A percentile compares a stretch with the other conserved stretches of the same genome.
These are phyloP conservation scores for Empidonax alnorum DNA, from an alignment of 2,113 vertebrate genomes.

Conservation along the genomic window DNA sequence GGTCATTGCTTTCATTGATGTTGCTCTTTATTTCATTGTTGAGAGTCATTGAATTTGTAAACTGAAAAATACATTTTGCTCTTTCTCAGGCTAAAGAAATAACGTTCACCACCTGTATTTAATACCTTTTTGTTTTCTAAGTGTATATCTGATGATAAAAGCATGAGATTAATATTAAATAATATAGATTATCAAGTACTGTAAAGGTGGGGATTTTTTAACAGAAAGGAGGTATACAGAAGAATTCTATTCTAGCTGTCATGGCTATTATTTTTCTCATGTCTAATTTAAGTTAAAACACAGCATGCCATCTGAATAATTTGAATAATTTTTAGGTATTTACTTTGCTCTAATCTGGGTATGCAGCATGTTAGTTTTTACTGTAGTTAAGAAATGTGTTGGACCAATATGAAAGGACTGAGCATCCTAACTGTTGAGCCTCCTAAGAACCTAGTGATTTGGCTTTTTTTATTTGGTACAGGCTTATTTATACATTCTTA, in stretches of 20 bases:
- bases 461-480: not conserved
- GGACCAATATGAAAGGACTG: not conserved
- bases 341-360: not conserved
- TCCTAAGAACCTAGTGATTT: not conserved
- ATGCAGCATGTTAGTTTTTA: not conserved
- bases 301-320: not conserved
- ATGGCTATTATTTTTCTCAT: not conserved
- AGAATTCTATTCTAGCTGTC: not conserved
- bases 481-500: slow-evolving; percentile 21
- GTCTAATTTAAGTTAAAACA: not conserved
- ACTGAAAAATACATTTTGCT: not conserved
- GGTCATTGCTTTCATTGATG: not conserved
- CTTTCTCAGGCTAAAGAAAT: not conserved
- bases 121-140: not conserved
- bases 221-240: not conserved
- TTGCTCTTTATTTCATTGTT: not conserved
- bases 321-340: not conserved
- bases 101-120: not conserved
- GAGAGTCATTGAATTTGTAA: not conserved
- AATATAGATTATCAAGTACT: not conserved
- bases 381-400: not conserved
- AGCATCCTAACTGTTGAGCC: not conserved
- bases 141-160: not conserved
- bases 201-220: fast-evolving
- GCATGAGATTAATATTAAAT: not conserved